Evolutionary conservation across 2,113 vertebrate species (phyloP).

Genomic region (Empidonax traillii): DNA sequence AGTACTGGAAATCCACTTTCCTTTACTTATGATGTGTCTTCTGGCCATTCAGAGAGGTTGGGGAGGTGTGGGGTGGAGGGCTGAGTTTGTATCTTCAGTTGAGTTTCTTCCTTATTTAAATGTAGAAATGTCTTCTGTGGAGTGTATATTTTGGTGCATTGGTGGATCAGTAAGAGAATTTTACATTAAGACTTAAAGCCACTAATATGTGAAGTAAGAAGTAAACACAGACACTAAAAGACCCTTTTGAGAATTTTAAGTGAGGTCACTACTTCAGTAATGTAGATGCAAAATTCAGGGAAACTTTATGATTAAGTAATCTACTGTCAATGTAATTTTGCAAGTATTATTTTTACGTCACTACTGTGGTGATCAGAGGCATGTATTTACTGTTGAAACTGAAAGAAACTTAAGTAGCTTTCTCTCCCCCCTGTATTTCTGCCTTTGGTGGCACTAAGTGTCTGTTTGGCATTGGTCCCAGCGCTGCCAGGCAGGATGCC

Average conservation of each 20-base stretch:
- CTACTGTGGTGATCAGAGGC: not conserved
- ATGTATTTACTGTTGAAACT: not conserved
- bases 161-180: not conserved
- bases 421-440: not conserved
- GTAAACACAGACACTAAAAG: not conserved
- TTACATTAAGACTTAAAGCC: not conserved
- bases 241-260: not conserved
- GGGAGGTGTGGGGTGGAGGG: not conserved
- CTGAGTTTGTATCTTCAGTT: not conserved
- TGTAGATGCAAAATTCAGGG: not conserved
- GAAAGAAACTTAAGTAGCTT: not conserved
- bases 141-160: not conserved
- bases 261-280: not conserved
- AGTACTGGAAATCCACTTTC: not conserved
- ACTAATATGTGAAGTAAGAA: not conserved
- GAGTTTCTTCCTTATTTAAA: not conserved
- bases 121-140: not conserved
- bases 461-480: not conserved
- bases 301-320: slow-evolving; percentile 6
- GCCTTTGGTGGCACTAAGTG: not conserved
- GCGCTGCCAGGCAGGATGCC: not conserved
- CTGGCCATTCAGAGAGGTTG: not conserved
- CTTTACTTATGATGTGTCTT: not conserved
- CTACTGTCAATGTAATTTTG: not conserved
- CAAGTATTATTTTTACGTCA: slow-evolving; percentile 22